Conservation (phyloP, 2,888 invertebrate genomes). For the Hanleya hanleyi region DNA sequence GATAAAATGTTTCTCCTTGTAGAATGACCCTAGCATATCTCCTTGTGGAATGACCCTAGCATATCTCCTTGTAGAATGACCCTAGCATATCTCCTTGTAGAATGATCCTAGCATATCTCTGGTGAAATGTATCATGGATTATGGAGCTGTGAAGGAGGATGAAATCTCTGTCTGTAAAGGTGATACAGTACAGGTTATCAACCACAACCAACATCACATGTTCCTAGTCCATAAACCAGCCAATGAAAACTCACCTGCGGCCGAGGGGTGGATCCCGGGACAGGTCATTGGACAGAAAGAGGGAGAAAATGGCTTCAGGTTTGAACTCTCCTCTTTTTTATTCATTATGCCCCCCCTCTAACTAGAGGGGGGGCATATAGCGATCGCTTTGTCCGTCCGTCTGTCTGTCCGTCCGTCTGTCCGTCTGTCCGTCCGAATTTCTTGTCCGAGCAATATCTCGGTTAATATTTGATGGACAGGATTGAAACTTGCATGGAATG, state of each 20-base stretch:
- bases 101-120: background rate
- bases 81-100: background rate
- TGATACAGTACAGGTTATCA: conserved; percentile 72
- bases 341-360: too few relatives aligned
- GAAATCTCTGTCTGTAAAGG: conserved; percentile 73
- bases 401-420: too few relatives aligned
- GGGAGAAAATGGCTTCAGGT: conserved; percentile 61
- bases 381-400: too few relatives aligned
- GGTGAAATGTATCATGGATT: conserved; percentile 49
- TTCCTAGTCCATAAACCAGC: conserved; percentile 69
- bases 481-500: too few relatives aligned
- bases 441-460: too few relatives aligned
- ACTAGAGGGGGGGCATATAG: too few relatives aligned
- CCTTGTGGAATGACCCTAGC: too few relatives aligned
- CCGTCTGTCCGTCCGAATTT: too few relatives aligned
- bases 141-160: conserved; percentile 73
- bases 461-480: too few relatives aligned
- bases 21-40: too few relatives aligned
- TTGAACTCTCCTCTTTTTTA: background rate
- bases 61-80: background rate
- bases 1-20: too few relatives aligned
- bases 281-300: conserved; percentile 64
- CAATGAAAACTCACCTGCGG: conserved; percentile 65
- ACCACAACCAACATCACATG: conserved; percentile 69
- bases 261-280: conserved; percentile 73